These are phyloP conservation scores for Prunella himalayana DNA, from an alignment of 2,113 vertebrate genomes.

Conservation along the genomic window DNA sequence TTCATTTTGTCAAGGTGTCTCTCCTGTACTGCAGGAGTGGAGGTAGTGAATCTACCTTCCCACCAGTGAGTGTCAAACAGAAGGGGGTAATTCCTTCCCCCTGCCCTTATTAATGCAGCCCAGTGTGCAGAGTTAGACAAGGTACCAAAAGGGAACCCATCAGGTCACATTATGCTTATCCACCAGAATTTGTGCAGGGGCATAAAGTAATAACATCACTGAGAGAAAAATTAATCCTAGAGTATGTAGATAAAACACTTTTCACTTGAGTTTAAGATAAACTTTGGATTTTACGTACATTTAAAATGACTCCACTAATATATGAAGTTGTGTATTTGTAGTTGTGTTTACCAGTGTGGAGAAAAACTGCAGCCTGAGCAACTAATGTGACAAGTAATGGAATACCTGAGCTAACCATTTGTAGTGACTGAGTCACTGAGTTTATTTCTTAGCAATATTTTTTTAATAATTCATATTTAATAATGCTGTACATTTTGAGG, in stretches of 20 bases:
- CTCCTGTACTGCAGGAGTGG: neutral
- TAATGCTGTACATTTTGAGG: neutral
- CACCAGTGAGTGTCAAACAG: neutral
- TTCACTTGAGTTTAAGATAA: neutral
- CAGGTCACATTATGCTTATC: fast-evolving
- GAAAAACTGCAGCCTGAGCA: neutral
- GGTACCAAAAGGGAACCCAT: neutral
- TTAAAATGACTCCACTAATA: neutral
- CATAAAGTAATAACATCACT: neutral
- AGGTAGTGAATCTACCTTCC: neutral
- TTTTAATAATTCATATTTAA: neutral
- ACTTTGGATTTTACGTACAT: neutral
- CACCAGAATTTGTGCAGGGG: neutral
- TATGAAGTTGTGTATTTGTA: neutral
- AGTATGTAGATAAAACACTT: neutral
- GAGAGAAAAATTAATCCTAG: neutral
- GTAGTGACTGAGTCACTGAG: neutral
- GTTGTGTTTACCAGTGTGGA: neutral
- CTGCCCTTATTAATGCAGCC: neutral
- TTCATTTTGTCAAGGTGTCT: neutral
- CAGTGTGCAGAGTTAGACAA: neutral
- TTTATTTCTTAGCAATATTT: neutral
- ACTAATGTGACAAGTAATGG: neutral
- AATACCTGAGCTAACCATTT: neutral
- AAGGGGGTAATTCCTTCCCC: neutral